Evolutionary conservation across 92 coral and sea anemone species (phyloP).

Genomic region (Porites evermanni): DNA sequence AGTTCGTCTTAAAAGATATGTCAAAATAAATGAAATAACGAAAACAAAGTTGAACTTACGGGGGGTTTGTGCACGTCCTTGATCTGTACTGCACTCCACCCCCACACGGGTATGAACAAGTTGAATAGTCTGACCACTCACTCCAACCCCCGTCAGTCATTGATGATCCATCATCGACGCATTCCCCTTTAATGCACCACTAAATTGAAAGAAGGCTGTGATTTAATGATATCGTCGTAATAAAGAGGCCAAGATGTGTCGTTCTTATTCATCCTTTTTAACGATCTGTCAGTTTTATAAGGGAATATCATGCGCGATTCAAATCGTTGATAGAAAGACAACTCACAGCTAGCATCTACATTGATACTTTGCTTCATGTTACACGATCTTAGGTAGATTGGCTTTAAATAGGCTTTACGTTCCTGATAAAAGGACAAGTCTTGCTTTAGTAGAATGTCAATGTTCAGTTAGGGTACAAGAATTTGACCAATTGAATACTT

Average conservation of each 20-base stretch:
- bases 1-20: neutral
- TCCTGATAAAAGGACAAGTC: no score
- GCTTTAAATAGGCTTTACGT: no score
- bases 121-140: slow-evolving; percentile 75
- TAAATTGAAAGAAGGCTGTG: slow-evolving; percentile 19
- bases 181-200: slow-evolving; percentile 97
- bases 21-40: neutral
- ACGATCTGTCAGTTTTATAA: no score
- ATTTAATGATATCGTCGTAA: neutral
- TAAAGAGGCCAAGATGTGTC: no score
- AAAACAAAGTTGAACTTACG: slow-evolving; percentile 49
- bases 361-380: no score
- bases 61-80: slow-evolving; percentile 87
- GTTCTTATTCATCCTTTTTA: no score
- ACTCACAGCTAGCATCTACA: no score
- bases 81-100: slow-evolving; percentile 87
- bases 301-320: no score
- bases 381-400: no score
- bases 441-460: no score
- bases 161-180: slow-evolving; percentile 96
- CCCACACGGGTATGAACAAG: slow-evolving; percentile 83
- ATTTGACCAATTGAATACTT: slow-evolving; percentile 18
- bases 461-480: no score
- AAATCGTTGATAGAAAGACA: no score
- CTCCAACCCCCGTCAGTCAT: slow-evolving; percentile 93